Base-by-base conservation (phyloP, 2,797 vertebrate genomes). In the Notamacropus eugenii region DNA sequence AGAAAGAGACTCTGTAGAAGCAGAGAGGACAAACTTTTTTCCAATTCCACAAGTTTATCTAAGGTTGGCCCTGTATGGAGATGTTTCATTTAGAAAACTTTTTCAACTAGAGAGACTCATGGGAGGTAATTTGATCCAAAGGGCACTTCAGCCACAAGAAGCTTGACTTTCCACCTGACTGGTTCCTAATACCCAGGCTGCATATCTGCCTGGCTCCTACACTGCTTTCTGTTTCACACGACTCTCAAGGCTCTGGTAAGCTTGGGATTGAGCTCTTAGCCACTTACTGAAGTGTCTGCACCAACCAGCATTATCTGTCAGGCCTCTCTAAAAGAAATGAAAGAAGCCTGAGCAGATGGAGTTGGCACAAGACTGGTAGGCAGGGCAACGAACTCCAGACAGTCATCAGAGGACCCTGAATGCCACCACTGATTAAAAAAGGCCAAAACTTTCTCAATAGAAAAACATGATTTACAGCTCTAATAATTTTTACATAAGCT, bases 401-500 rank as follows among this genome's bases (percentile, higher is more conserved):
- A 11, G 62, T 40, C 54, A 4, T 52, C 62, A 55, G 31, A 96
- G n/a, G 54, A 82, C 54, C 87, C 62, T 55, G 29, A 95, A 95
- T 74, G 55, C 54, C 27, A 0, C 0, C 22, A 46, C 31, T 96
- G 55, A 93, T 94, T 95, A 90, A 4, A 28, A 97, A 57, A 97
- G 91, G 93, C 95, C 50, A 96, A 95, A 98, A 95, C 55, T 59
- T 59, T 96, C 90, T 97, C 95, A 58, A 90, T 52, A 34, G 0
- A 97, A 97, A 94, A 94, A 34, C 58, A 90, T 31, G 92, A 95
- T 93, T 97, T 97, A 96, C 95, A 96, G 90, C 95, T 95, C 90
- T 93, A 93, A 96, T 96, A 95, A 98, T 97, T 96, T 97, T 94
- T 96, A 97, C 95, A 97, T 46, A 95, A 95, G 97, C 12, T 92